Base-by-base conservation (phyloP, 2,797 vertebrate species). In the Lemur catta region DNA sequence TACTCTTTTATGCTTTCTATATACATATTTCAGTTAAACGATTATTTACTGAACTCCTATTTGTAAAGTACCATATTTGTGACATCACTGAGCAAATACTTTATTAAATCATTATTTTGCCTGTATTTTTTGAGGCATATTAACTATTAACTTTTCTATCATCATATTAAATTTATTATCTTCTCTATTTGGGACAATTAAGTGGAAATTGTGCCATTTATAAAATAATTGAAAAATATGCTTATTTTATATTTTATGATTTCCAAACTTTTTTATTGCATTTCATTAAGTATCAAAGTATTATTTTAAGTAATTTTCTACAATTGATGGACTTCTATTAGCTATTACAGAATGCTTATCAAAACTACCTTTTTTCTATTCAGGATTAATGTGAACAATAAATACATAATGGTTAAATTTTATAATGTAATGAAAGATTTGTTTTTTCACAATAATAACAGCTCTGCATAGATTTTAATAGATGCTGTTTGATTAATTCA, bases 21-120 rank as follows among this genome's bases (percentile, higher is more conserved):
- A 67, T 86, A 43, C 28, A 18, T 82, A 9, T 74, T 92, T 97
- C 92, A 63, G 82, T 67, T 93, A 91, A 85, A 63, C 4, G 50
- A 30, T 48, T 57, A 88, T 63, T 84, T 65, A 65, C 8, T 76
- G 43, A 87, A 38, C 4, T 79, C 28, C 26, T 89, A 15, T 92
- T 91, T 93, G 55, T n/a, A 9, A 85, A 75, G 43, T 33, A 35
- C 61, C 17, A 1, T 65, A 55, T 67, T 93, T 95, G 35, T 72
- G 79, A 82, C 11, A n/a, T 92, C 52, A 55, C 38, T 81, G 30
- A 81, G 4, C 6, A 78, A 50, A 61, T 65, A 67, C 35, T 74
- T 6, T 50, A 69, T 52, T 79, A 82, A 75, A 71, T 85, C 35
- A 43, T 15, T 18, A 38, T 71, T 93, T 89, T 80, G 28, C 9